Evolutionary conservation across 2,113 vertebrate species (phyloP).

Genomic region (Scomber scombrus): DNA sequence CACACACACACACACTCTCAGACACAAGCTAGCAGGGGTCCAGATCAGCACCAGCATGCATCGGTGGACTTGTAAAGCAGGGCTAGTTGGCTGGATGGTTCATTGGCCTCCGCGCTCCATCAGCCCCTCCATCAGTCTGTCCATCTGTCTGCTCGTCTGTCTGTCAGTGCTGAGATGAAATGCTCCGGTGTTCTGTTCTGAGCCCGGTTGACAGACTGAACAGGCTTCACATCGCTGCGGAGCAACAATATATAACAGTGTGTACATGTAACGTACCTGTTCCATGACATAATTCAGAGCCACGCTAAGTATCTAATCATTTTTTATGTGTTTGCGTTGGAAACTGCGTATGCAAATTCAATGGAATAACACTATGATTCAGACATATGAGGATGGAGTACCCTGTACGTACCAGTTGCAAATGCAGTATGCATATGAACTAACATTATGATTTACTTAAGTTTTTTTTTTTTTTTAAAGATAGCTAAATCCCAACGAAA

Average conservation of each 20-base stretch:
- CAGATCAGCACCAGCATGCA: constrained; percentile 63
- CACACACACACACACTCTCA: constrained; percentile 3
- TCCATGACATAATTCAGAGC: constrained; percentile 16
- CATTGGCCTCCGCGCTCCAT: constrained; percentile 62
- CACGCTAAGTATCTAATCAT: constrained; percentile 17
- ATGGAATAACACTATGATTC: neutral
- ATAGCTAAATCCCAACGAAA: neutral
- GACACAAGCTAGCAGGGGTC: constrained; percentile 46
- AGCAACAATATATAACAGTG: constrained; percentile 1
- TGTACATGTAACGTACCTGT: neutral
- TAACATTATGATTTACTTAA: neutral
- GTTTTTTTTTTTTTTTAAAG: neutral
- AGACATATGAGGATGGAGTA: neutral
- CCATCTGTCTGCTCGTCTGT: constrained; percentile 64
- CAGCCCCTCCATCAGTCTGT: constrained; percentile 62
- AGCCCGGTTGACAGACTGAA: constrained; percentile 40
- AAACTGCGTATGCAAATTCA: neutral
- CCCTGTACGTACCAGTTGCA: neutral
- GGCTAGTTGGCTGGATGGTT: constrained; percentile 58
- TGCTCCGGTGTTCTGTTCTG: constrained; percentile 20
- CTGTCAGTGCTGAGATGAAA: constrained; percentile 62
- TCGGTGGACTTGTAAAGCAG: constrained; percentile 54
- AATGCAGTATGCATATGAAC: constrained; percentile 3
- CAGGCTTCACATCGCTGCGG: constrained; percentile 37
- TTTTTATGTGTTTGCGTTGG: constrained; percentile 9